Base-by-base conservation (phyloP, 2,113 vertebrate species). In the Gambusia affinis region DNA sequence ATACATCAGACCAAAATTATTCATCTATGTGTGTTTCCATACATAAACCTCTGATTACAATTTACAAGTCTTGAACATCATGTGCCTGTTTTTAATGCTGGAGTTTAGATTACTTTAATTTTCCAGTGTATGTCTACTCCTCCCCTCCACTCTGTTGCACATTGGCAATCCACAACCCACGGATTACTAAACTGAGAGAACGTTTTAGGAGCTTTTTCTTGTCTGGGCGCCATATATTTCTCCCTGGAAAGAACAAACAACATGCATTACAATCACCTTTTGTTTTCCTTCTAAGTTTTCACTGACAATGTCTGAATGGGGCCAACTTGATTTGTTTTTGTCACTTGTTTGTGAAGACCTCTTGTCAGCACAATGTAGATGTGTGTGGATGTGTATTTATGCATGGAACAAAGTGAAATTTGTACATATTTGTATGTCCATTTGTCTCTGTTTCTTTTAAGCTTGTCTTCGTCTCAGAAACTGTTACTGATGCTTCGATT, bases 401-500 rank as follows among this genome's bases (percentile, higher is more conserved):
- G 93, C 93, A 95, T 94, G 93, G 88, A 89, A 87, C 88, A 84
- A 90, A 67, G 83, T 87, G 87, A 81, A 85, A 60, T 80, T 75
- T 89, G 79, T 82, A 57, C 51, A 57, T n/a, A 57, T 37, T 76
- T 78, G 1, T 72, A 72, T 82, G 61, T 54, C 72, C 63, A 72
- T 78, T 82, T 71, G 3, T 82, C 69, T 81, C 51, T 37, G 60
- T 47, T 39, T 89, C 51, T 84, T 78, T 31, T 35, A 22, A 57
- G n/a, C 4, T 29, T 35, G 83, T 89, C 79, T 87, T 83, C 79
- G 83, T 91, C 84, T 84, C 89, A 87, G 81, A 92, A 92, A 91
- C 91, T 92, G 92, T 94, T 93, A 92, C 90, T 91, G 81, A 81
- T 91, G 90, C 90, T 93, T 93, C 80, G 65, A 92, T 94, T 92